phyloP scores from a whole-genome alignment of 2,888 invertebrate genomes.

The Ennomos quercinarius region DNA sequence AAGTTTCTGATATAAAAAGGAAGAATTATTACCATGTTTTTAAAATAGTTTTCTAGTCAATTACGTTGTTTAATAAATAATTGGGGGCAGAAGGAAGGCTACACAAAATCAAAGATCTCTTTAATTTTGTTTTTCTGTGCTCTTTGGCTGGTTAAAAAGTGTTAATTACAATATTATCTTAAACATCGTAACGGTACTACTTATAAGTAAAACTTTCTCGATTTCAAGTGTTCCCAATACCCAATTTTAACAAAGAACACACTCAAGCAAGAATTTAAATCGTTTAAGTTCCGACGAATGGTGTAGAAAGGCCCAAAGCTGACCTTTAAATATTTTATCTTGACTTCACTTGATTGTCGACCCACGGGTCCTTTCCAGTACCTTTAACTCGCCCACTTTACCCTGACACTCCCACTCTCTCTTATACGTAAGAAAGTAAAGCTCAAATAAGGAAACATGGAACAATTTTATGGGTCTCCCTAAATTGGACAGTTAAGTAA shows the following conservation, averaged over 20 bases:
- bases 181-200: conserved; percentile 2
- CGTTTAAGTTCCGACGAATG: conserved; percentile 62
- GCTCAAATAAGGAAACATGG: conserved; percentile 57
- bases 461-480: conserved; percentile 62
- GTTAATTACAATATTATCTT: background rate
- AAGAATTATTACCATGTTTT: too few species aligned
- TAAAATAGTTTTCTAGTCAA: too few species aligned
- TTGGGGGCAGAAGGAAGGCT: too few species aligned
- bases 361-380: conserved; percentile 73
- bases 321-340: conserved; percentile 84
- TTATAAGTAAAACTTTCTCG: conserved; percentile 21
- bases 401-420: conserved; percentile 59
- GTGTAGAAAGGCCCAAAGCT: conserved; percentile 64
- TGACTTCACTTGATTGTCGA: conserved; percentile 78
- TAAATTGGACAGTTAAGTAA: conserved; percentile 63
- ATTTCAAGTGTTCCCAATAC: conserved; percentile 36
- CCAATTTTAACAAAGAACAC: conserved; percentile 43
- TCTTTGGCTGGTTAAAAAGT: conserved; percentile 1
- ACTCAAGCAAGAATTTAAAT: conserved; percentile 67
- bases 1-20: too few species aligned
- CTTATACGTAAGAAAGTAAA: conserved; percentile 54
- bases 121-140: too few species aligned
- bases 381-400: conserved; percentile 65
- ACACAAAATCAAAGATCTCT: too few species aligned
- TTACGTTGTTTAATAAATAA: too few species aligned